Percentiles rank a stretch among this genome's conserved stretches.
These are phyloP conservation scores for Gymnoscopelus braueri DNA, from an alignment of 2,797 vertebrate genomes.

Conservation along the genomic window DNA sequence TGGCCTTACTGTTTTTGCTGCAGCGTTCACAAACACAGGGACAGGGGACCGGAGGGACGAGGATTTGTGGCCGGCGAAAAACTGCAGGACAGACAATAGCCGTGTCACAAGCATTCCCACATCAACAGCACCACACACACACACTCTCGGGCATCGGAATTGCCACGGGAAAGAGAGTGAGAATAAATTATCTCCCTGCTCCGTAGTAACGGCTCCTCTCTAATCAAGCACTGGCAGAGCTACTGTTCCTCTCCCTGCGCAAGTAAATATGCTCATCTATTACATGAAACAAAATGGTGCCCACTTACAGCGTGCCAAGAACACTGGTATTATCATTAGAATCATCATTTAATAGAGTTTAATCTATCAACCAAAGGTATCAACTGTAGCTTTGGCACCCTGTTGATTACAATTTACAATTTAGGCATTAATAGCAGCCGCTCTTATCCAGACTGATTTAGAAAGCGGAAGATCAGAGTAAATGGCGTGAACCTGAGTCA, in stretches of 20 bases:
- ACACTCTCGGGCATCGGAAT: constrained; percentile 22
- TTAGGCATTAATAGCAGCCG: no score
- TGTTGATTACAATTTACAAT: background rate
- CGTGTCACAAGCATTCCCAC: constrained; percentile 37
- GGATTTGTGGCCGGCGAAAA: constrained; percentile 38
- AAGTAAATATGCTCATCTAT: constrained; percentile 73
- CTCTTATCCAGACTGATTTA: no score
- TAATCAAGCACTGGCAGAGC: constrained; percentile 66
- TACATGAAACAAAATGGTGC: constrained; percentile 68
- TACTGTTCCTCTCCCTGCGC: constrained; percentile 59
- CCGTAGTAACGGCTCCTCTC: constrained; percentile 70
- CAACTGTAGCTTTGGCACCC: constrained; percentile 32
- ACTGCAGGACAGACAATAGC: constrained; percentile 48
- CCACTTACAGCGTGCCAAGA: constrained; percentile 45
- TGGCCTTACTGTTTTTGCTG: constrained; percentile 51
- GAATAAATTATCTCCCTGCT: constrained; percentile 69
- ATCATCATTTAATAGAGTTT: constrained; percentile 61
- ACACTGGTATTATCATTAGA: constrained; percentile 50
- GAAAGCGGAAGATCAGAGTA: no score
- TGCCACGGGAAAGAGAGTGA: constrained; percentile 47
- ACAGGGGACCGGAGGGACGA: constrained; percentile 42
- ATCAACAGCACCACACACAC: constrained; percentile 17
- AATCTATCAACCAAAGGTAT: constrained; percentile 49
- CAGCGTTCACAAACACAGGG: constrained; percentile 18
- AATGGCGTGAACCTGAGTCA: no score